Percentiles rank a stretch among this genome's conserved stretches.
These are phyloP conservation scores for Leptopilina clavipes DNA, from an alignment of 1,140 invertebrate genomes.

Conservation along the genomic window DNA sequence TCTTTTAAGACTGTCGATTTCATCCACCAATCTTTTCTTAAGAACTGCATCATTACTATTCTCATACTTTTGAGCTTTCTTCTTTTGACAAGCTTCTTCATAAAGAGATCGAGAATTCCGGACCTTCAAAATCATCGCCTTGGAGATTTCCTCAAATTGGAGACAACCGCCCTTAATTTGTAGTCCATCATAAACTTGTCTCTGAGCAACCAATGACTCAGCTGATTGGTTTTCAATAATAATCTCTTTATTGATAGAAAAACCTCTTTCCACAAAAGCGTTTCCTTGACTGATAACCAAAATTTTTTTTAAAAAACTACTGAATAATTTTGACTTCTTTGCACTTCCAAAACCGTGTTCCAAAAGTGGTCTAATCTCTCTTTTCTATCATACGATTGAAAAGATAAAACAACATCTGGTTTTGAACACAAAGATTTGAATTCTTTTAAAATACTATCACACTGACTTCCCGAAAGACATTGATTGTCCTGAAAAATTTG, in stretches of 20 bases:
- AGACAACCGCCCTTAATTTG: not conserved
- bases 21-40: not conserved
- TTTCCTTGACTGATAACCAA: not conserved
- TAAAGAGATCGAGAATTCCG: not conserved
- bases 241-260: not conserved
- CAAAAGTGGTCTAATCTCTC: not conserved
- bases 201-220: not conserved
- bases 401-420: not conserved
- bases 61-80: not conserved
- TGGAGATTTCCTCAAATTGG: not conserved
- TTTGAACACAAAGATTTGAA: not conserved
- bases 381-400: not conserved
- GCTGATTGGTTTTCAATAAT: not conserved
- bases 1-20: not conserved
- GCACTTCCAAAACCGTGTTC: not conserved
- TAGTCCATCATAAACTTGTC: not conserved
- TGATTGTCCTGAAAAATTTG: not conserved
- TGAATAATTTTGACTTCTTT: not conserved
- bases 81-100: not conserved
- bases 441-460: not conserved
- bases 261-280: not conserved
- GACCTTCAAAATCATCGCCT: not conserved
- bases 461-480: slow-evolving; percentile 11
- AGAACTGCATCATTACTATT: not conserved
- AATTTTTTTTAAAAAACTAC: not conserved